Base-by-base conservation (phyloP, 2,113 vertebrate genomes). In the Catharus bicknelli region DNA sequence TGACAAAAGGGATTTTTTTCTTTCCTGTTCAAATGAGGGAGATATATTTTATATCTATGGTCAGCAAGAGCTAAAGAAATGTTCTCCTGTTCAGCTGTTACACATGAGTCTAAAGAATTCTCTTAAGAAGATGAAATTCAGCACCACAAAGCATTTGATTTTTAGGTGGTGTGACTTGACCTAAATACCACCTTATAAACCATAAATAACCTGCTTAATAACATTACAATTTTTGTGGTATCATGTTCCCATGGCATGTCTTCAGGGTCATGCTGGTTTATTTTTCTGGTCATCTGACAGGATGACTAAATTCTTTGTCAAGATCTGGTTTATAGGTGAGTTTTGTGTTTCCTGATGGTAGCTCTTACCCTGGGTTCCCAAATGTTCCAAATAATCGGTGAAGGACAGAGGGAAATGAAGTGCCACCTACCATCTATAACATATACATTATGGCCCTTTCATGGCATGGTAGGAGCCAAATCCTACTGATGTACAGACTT, bases 221-320 rank as follows among this genome's bases (percentile, higher is more conserved):
- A 43, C 54, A 51, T 94, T 91, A 98, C 58, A 10, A 97, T 92
- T 96, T 97, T 97, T 59, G 80, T 85, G 8, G 96, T 97, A 66
- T 94, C 92, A 14, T 97, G 95, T 81, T 98, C 88, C 61, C 96
- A 95, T 59, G 95, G 97, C 77, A 96, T 95, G 54, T 73, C 68
- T 30, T 98, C 96, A 69, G 97, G 96, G 19, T 88, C 94, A 53
- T 51, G 63, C 77, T 96, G 97, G 26, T 51, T 47, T 29, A 93
- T 90, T 90, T 83, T 97, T 97, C 70, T 97, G 92, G 75, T 98
- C 95, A 76, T 94, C 94, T 83, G 96, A 97, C 77, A 98, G 93
- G 23, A 47, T 76, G 36, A 83, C 76, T 77, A 97, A 95, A 76
- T 95, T 96, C 51, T 96, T 96, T 88, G 96, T 92, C 86, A 98